Conservation (phyloP, 2,797 vertebrate genomes). For the Pempheris klunzingeri region DNA sequence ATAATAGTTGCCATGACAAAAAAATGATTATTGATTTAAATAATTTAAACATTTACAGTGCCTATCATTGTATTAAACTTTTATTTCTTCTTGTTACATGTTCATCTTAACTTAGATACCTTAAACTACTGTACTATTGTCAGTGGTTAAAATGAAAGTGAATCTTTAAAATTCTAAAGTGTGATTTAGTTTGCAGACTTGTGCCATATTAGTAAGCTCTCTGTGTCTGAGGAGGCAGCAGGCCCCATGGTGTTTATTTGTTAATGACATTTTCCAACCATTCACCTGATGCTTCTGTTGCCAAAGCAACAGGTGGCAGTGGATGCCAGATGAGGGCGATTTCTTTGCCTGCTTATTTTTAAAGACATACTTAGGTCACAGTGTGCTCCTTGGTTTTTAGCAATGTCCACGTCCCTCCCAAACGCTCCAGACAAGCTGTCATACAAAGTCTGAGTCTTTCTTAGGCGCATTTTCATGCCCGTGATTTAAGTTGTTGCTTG, state of each 20-base stretch:
- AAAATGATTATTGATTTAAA: no score
- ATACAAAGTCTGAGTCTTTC: neutral
- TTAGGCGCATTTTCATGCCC: neutral
- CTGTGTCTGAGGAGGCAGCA: slow-evolving; percentile 29
- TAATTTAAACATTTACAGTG: neutral
- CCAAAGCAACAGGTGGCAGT: slow-evolving; percentile 67
- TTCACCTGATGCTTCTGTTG: slow-evolving; percentile 58
- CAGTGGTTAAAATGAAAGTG: slow-evolving; percentile 8
- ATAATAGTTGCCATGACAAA: neutral
- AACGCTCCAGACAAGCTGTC: neutral
- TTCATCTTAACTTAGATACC: neutral
- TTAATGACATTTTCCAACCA: slow-evolving; percentile 63
- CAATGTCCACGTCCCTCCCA: neutral
- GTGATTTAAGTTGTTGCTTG: neutral
- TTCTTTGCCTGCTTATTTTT: slow-evolving; percentile 37
- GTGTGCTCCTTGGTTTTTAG: slow-evolving; percentile 3
- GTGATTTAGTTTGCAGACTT: slow-evolving; percentile 27
- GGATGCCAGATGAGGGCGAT: slow-evolving; percentile 32
- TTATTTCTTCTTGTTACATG: neutral
- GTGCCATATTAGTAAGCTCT: slow-evolving; percentile 15
- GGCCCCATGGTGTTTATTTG: slow-evolving; percentile 50
- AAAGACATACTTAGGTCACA: slow-evolving; percentile 22
- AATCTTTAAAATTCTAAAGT: no score
- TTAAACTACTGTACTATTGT: neutral
- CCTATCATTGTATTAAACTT: neutral